Evolutionary conservation across 2,888 invertebrate species (phyloP).

Genomic region (Hipparchia semele): DNA sequence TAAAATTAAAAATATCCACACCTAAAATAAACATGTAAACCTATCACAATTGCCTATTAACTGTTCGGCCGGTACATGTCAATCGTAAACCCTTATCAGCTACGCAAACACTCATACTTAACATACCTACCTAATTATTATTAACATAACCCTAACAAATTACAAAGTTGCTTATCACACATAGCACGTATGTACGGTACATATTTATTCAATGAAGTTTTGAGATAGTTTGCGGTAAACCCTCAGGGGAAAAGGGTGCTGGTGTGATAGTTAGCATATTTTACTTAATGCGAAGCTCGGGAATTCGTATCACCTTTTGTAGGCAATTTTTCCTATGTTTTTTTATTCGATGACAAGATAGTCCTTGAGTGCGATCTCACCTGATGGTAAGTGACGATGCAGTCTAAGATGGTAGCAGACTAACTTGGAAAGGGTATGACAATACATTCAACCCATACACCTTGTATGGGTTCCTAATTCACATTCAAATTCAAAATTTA

Average conservation of each 20-base stretch:
- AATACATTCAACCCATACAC: no score
- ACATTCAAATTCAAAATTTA: no score
- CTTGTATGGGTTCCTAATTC: no score
- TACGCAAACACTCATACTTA: background rate
- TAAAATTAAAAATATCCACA: no score
- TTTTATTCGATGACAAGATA: no score
- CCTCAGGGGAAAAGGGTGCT: conserved; percentile 42
- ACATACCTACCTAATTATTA: background rate
- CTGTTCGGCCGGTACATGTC: no score
- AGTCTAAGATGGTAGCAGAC: no score
- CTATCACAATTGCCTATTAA: no score
- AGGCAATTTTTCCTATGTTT: background rate
- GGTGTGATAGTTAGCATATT: conserved; percentile 41
- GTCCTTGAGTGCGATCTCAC: no score
- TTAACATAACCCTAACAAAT: conserved; percentile 10
- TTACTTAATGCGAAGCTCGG: conserved; percentile 43
- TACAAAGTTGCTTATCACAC: conserved; percentile 36
- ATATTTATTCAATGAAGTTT: conserved; percentile 34
- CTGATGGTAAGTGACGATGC: no score
- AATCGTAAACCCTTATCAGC: background rate
- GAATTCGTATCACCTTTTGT: conserved; percentile 38
- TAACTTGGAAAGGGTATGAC: no score
- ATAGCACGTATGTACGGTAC: conserved; percentile 37
- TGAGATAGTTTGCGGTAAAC: conserved; percentile 45
- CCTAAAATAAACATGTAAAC: no score